phyloP scores from a whole-genome alignment of 2,797 vertebrate species.

The Pangasius macronema region DNA sequence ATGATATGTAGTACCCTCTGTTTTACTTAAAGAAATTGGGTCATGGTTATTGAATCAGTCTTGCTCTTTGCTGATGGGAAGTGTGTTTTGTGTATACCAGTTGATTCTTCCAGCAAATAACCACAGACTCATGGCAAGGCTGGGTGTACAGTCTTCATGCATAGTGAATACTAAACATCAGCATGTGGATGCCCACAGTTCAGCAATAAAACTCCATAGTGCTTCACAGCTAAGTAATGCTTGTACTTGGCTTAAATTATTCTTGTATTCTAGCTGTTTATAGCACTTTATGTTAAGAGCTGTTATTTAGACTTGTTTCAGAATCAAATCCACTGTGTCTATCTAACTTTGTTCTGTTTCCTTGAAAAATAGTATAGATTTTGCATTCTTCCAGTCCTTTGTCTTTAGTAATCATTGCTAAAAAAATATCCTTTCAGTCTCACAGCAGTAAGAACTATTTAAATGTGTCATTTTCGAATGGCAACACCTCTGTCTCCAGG shows the following conservation, averaged over 20 bases:
- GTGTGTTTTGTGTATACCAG: not conserved
- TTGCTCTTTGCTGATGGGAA: not conserved
- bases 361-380: not conserved
- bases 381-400: conserved; percentile 36
- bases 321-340: not conserved
- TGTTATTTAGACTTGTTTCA: not conserved
- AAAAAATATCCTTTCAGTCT: conserved; percentile 51
- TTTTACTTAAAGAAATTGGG: conserved; percentile 7
- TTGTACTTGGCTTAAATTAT: not conserved
- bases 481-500: conserved; percentile 55
- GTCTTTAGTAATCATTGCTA: not conserved
- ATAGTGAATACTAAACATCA: not conserved
- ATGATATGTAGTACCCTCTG: not conserved
- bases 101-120: conserved; percentile 5
- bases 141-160: not conserved
- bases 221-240: not conserved
- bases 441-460: conserved; percentile 35
- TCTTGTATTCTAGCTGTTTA: no score
- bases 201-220: not conserved
- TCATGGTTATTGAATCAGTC: not conserved
- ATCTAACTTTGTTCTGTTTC: not conserved
- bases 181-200: not conserved
- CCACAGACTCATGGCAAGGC: conserved; percentile 1
- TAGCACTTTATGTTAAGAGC: not conserved
- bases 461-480: conserved; percentile 58